A percentile compares a stretch with the other conserved stretches of the same genome.
phyloP scores from a whole-genome alignment of 2,888 invertebrate genomes.

The Tenthredo distinguenda region DNA sequence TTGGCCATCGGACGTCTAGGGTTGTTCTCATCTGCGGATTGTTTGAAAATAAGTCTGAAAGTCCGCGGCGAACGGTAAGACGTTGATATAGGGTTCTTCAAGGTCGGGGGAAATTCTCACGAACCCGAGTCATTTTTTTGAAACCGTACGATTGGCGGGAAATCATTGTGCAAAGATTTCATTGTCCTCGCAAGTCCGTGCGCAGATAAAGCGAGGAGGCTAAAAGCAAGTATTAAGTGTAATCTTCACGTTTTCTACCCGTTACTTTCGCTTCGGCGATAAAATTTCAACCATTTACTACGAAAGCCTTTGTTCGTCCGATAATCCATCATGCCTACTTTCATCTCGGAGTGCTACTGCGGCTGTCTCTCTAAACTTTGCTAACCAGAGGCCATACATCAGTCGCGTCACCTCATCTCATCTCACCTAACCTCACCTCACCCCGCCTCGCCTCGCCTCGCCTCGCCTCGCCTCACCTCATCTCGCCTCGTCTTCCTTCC shows the following conservation, averaged over 20 bases:
- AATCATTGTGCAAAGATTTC: not conserved
- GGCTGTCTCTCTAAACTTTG: not conserved
- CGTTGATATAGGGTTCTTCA: not conserved
- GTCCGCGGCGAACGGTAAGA: not conserved
- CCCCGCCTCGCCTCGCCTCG: too few species aligned
- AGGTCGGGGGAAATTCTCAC: not conserved
- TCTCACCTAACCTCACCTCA: not conserved
- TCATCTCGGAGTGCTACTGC: conserved; percentile 9
- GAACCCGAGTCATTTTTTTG: not conserved
- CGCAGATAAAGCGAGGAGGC: not conserved
- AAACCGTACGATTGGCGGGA: not conserved
- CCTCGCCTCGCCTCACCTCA: not conserved
- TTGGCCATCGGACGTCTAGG: conserved; percentile 91
- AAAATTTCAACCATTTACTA: conserved; percentile 26
- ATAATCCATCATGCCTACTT: conserved; percentile 26
- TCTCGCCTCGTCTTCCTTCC: not conserved
- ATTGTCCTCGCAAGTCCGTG: not conserved
- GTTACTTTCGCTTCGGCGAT: conserved; percentile 44
- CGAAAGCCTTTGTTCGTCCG: conserved; percentile 14
- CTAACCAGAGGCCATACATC: conserved; percentile 36
- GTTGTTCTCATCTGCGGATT: conserved; percentile 72
- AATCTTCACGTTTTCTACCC: conserved; percentile 66
- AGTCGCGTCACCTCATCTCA: conserved; percentile 13
- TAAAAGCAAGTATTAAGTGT: conserved; percentile 54
- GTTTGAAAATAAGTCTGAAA: not conserved